These are phyloP conservation scores for Phasia obesa DNA, from an alignment of 2,888 invertebrate species.

Conservation along the genomic window DNA sequence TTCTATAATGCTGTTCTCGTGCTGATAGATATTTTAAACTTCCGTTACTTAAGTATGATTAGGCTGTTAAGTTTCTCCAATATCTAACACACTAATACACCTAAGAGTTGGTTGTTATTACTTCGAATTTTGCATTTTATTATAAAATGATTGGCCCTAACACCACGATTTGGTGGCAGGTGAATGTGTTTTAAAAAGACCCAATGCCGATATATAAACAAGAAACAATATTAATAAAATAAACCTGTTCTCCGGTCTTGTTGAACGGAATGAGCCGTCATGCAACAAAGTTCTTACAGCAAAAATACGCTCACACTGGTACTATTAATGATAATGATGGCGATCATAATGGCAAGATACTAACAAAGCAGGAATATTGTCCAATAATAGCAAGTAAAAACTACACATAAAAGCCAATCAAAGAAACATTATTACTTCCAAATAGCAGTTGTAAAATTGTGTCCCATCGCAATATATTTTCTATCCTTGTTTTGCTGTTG, in stretches of 20 bases:
- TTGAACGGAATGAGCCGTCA: slow-evolving; percentile 45
- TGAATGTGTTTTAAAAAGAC: slow-evolving; percentile 2
- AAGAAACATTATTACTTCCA: slow-evolving; percentile 50
- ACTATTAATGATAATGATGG: slow-evolving; percentile 10
- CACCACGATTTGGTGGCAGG: neutral
- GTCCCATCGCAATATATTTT: neutral
- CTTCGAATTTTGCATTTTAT: neutral
- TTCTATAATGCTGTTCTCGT: neutral
- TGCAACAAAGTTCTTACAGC: slow-evolving; percentile 22
- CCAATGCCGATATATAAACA: slow-evolving; percentile 41
- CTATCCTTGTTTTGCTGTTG: neutral
- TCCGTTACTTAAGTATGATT: slow-evolving; percentile 59
- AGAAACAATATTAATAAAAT: slow-evolving; percentile 9
- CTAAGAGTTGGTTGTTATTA: slow-evolving; percentile 27
- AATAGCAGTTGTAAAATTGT: slow-evolving; percentile 23
- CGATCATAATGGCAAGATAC: slow-evolving; percentile 16
- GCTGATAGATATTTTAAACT: slow-evolving; percentile 50
- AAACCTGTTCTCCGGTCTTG: slow-evolving; percentile 58
- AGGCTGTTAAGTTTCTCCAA: slow-evolving; percentile 6
- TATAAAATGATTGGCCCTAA: neutral
- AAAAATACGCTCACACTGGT: neutral
- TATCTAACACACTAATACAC: slow-evolving; percentile 16
- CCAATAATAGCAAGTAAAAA: neutral
- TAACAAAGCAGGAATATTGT: slow-evolving; percentile 16
- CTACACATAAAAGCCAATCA: neutral